Conservation (phyloP, 1,140 invertebrate species). For the Macrobrachium nipponense region DNA sequence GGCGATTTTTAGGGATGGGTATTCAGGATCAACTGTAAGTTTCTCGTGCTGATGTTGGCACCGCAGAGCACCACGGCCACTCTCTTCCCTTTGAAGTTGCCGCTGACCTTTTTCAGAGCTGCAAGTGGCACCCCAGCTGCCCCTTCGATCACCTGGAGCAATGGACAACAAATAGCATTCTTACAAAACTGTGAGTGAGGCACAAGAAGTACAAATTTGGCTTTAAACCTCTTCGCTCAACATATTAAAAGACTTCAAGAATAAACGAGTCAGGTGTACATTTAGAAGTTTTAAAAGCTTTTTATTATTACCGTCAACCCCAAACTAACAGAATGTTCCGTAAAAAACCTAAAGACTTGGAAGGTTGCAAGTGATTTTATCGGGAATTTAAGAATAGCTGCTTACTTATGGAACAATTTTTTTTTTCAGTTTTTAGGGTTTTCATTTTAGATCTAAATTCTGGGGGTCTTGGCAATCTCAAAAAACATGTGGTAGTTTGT, state of each 20-base stretch:
- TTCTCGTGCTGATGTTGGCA: conserved; percentile 21
- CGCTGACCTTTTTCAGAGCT: conserved; percentile 17
- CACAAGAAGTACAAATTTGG: no score
- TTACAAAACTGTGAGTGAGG: no score
- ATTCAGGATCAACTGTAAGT: conserved; percentile 10
- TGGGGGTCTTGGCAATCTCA: no score
- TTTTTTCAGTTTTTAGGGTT: no score
- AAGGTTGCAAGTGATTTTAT: no score
- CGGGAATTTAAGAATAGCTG: background rate
- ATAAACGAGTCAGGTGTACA: background rate
- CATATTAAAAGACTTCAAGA: background rate
- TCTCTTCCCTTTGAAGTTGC: conserved; percentile 2
- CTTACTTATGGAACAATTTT: no score
- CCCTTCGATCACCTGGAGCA: conserved; percentile 11
- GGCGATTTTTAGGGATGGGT: background rate
- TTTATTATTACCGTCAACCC: no score
- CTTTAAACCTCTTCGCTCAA: background rate
- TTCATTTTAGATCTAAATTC: no score
- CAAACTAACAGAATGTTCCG: no score
- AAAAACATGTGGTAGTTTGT: no score
- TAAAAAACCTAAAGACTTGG: no score
- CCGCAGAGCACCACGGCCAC: conserved; percentile 30
- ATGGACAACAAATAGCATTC: background rate
- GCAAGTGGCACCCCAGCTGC: conserved; percentile 22
- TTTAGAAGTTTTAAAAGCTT: no score